These are phyloP conservation scores for Megastigmus dorsalis DNA, from an alignment of 2,888 invertebrate genomes.

Conservation along the genomic window DNA sequence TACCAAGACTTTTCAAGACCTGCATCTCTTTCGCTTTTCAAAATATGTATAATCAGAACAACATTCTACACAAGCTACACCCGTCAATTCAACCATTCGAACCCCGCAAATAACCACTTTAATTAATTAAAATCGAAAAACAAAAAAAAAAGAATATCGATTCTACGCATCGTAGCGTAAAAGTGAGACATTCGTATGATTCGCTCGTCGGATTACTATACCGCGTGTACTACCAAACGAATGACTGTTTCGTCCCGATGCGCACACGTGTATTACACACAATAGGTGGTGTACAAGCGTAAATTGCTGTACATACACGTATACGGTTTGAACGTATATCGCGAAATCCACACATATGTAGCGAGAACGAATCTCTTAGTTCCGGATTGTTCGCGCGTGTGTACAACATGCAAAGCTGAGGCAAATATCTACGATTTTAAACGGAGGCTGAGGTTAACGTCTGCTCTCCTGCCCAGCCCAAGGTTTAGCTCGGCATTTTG, in stretches of 20 bases:
- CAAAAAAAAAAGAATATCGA: not conserved
- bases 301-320: constrained; percentile 4
- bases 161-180: too few relatives aligned
- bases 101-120: too few relatives aligned
- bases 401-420: not conserved
- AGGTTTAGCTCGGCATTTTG: not conserved
- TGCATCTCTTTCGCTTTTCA: too few relatives aligned
- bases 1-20: too few relatives aligned
- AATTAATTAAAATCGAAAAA: too few relatives aligned
- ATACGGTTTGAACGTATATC: too few relatives aligned
- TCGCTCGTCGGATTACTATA: not conserved
- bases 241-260: not conserved
- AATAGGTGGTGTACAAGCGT: not conserved
- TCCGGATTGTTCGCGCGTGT: constrained; percentile 23
- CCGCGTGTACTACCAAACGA: not conserved
- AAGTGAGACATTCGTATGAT: not conserved
- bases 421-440: not conserved
- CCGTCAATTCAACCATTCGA: too few relatives aligned
- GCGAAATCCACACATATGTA: not conserved
- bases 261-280: not conserved
- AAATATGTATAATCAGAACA: too few relatives aligned
- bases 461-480: not conserved
- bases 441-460: not conserved
- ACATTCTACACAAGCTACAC: too few relatives aligned
- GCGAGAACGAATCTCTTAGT: constrained; percentile 6